phyloP scores from a whole-genome alignment of 2,113 vertebrate species.

The Eidolon helvum region DNA sequence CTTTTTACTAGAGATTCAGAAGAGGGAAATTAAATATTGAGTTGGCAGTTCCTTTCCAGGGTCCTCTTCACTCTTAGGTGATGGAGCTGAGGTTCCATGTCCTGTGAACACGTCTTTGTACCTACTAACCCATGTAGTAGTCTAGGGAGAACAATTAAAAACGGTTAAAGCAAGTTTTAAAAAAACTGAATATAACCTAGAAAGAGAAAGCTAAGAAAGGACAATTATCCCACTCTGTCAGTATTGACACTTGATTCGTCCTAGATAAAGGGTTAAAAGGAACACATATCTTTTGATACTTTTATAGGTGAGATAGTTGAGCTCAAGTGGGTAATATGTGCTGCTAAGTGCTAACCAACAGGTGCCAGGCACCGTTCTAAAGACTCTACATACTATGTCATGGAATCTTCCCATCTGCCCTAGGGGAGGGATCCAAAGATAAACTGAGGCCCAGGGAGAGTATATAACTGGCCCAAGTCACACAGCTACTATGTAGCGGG shows the following conservation, averaged over 20 bases:
- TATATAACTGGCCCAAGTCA: not conserved
- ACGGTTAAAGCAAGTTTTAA: not conserved
- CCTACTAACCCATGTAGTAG: not conserved
- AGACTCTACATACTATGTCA: accelerated
- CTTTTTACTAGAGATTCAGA: not conserved
- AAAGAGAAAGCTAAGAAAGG: not conserved
- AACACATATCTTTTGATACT: not conserved
- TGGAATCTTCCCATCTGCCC: not conserved
- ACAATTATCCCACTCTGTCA: not conserved
- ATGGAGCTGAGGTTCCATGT: not conserved
- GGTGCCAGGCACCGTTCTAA: not conserved
- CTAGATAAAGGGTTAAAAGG: not conserved
- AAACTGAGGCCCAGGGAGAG: not conserved
- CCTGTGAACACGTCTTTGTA: not conserved
- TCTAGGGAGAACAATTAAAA: not conserved
- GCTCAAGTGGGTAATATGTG: not conserved
- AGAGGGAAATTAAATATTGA: not conserved
- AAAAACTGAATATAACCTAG: not conserved
- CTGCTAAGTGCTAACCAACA: not conserved
- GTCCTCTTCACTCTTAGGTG: not conserved
- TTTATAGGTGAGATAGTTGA: not conserved
- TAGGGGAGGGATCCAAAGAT: not conserved
- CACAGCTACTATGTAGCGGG: not conserved
- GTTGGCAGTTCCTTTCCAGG: not conserved
- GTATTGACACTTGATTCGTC: not conserved